Conservation (phyloP, 2,888 invertebrate genomes). For the Lepidochitona cinerea region DNA sequence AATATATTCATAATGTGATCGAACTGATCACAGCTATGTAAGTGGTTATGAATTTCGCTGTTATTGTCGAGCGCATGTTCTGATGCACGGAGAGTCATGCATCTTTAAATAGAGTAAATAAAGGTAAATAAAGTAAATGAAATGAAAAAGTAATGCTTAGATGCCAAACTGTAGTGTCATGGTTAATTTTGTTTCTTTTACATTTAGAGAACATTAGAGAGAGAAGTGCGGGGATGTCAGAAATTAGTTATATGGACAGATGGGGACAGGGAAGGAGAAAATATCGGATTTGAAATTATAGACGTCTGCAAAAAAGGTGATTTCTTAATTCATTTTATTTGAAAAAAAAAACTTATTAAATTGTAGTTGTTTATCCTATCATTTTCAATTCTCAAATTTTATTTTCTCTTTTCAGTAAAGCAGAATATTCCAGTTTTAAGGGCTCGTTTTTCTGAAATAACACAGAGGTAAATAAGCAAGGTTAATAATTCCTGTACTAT, state of each 20-base stretch:
- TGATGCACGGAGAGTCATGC: too few relatives aligned
- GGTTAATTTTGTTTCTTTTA: too few relatives aligned
- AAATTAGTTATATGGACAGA: constrained; percentile 98
- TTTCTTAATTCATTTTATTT: not conserved
- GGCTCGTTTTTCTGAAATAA: constrained; percentile 98
- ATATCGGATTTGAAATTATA: constrained; percentile 98
- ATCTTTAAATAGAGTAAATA: too few relatives aligned
- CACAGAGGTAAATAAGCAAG: constrained; percentile 76
- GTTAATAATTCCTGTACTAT: too few relatives aligned
- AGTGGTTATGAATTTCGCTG: too few relatives aligned
- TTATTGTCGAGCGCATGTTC: too few relatives aligned
- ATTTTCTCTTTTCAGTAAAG: constrained; percentile 65
- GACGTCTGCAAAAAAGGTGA: constrained; percentile 82
- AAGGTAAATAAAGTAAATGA: too few relatives aligned
- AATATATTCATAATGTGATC: too few relatives aligned
- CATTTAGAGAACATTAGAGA: constrained; percentile 71
- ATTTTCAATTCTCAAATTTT: not conserved
- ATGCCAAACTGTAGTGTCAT: too few relatives aligned
- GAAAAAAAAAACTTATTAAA: too few relatives aligned
- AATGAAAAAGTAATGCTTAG: too few relatives aligned
- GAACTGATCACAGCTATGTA: too few relatives aligned
- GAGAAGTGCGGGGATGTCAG: constrained; percentile 71
- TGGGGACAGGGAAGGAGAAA: constrained; percentile 99
- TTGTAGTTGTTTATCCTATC: not conserved
- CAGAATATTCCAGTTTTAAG: constrained; percentile 73